phyloP scores from a whole-genome alignment of 2,797 vertebrate genomes.

The Bucorvus abyssinicus region DNA sequence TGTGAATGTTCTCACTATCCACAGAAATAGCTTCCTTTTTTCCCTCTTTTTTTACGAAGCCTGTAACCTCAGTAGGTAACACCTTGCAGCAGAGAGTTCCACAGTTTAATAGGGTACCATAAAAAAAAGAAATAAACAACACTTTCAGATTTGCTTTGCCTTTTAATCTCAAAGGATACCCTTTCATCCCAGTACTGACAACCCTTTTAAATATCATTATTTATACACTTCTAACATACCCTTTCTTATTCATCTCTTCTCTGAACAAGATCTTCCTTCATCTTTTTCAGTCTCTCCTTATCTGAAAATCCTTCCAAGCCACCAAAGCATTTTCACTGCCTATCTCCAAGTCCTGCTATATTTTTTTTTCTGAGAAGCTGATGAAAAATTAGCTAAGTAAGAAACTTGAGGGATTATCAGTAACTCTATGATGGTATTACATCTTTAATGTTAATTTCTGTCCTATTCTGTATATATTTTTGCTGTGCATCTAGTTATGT shows the following conservation, averaged over 20 bases:
- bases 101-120: not conserved
- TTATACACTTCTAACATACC: slow-evolving; percentile 38
- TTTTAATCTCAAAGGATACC: slow-evolving; percentile 36
- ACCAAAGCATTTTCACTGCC: slow-evolving; percentile 27
- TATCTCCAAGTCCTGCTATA: slow-evolving; percentile 13
- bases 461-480: slow-evolving; percentile 10
- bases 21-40: not conserved
- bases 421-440: slow-evolving; percentile 26
- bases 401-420: slow-evolving; percentile 61
- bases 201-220: slow-evolving; percentile 39
- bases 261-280: slow-evolving; percentile 43
- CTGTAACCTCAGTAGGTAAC: not conserved
- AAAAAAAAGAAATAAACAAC: not conserved
- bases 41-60: not conserved
- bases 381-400: slow-evolving; percentile 56
- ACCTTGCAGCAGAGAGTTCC: slow-evolving; percentile 13
- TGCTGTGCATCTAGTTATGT: slow-evolving; percentile 51
- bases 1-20: slow-evolving; percentile 32
- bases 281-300: slow-evolving; percentile 34
- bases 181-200: not conserved
- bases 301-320: slow-evolving; percentile 52
- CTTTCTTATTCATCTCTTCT: slow-evolving; percentile 32
- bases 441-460: slow-evolving; percentile 60
- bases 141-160: not conserved
- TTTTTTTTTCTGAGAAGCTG: not conserved